Evolutionary conservation across 1,140 invertebrate species (phyloP), one percentile per base, ranked within the genome.

Genomic region (Diprion similis): DNA sequence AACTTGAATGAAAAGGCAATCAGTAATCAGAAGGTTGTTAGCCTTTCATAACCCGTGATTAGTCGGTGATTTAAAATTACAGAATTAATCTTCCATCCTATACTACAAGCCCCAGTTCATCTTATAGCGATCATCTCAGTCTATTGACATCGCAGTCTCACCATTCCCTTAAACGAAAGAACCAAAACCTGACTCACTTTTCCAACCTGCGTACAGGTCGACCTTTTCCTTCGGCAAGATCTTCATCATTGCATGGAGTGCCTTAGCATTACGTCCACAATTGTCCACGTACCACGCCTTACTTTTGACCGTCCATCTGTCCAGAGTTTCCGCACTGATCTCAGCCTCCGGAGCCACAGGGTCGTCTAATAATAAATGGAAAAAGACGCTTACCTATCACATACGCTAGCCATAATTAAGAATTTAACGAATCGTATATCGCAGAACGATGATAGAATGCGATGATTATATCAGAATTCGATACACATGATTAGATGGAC

Each of bases 21-120:
- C 51, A 59, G 51, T 59, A 59, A 59, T 59, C 11, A 59, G n/a
- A 59, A 4, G 51, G 51, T 59, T 59, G 51, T 59, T 59, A 59
- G 51, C 51, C 51, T 59, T 37, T 37, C 24, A 17, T 59, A 59
- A 59, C 51, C 51, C 51, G 11, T 17, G n/a, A 59, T 59, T 59
- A 59, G 51, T 17, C 24, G 24, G 24, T 37, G 24, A 6, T 37
- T 37, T 37, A 6, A 37, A 37, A 3, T 37, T 37, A 37, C 24
- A 1, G 24, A 37, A 6, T 37, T 1, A 37, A 37, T 37, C 24
- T 37, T 37, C 6, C 24, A 37, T 37, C 24, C 24, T 37, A n/a
- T n/a, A 37, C 24, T 37, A 3, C 1, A 37, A 37, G 24, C 24
- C 24, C 2, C 24, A 37, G 24, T 37, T 37, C 24, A 6, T 37